Evolutionary conservation across 2,888 invertebrate genomes (phyloP).

Genomic region (Troides oblongomaculatus): DNA sequence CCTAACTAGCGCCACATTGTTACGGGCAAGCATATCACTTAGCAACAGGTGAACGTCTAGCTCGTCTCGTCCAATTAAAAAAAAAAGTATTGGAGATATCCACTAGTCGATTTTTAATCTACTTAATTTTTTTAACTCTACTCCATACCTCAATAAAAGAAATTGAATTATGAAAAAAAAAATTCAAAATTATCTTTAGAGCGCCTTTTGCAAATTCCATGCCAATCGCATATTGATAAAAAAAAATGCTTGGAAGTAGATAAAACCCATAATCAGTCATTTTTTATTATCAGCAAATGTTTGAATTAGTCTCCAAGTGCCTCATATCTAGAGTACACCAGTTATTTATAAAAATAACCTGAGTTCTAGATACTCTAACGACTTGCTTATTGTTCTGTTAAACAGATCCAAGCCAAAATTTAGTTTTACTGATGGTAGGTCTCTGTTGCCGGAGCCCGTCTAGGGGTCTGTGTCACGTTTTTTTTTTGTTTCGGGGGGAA

Average conservation of each 20-base stretch:
- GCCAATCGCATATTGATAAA: slow-evolving; percentile 5
- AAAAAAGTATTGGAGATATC: too few relatives aligned
- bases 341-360: neutral
- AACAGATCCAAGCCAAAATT: neutral
- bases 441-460: too few relatives aligned
- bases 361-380: neutral
- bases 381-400: neutral
- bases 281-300: neutral
- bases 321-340: neutral
- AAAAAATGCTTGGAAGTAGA: neutral
- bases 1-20: too few relatives aligned
- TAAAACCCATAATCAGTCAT: slow-evolving; percentile 16
- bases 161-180: neutral
- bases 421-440: too few relatives aligned
- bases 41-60: too few relatives aligned
- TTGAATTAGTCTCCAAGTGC: neutral
- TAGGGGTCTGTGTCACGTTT: too few relatives aligned
- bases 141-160: neutral
- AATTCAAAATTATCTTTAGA: neutral
- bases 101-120: neutral
- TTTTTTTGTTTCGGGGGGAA: too few relatives aligned
- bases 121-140: neutral
- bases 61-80: too few relatives aligned
- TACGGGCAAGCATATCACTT: too few relatives aligned
- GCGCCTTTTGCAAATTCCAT: slow-evolving; percentile 17